Evolutionary conservation across 2,888 invertebrate species (phyloP).

Genomic region (Seladonia tumulorum): DNA sequence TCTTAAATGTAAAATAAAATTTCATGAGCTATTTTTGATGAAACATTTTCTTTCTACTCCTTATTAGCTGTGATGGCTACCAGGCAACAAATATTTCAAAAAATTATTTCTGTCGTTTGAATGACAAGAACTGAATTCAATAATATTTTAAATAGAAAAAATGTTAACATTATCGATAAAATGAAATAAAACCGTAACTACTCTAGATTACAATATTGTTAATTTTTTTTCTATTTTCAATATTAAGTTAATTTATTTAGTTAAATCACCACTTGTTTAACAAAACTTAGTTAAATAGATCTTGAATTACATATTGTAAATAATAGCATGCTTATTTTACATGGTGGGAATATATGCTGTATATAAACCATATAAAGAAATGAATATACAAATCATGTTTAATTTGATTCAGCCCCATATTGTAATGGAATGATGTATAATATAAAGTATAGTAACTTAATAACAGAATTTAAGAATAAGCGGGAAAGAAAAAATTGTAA

Average conservation of each 20-base stretch:
- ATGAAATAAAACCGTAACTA: slow-evolving; percentile 16
- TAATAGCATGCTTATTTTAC: slow-evolving; percentile 79
- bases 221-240: slow-evolving; percentile 63
- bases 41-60: slow-evolving; percentile 26
- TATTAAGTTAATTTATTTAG: slow-evolving; percentile 74
- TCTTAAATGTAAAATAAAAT: slow-evolving; percentile 2
- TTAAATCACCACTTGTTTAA: slow-evolving; percentile 73
- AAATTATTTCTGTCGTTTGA: slow-evolving; percentile 59
- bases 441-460: slow-evolving; percentile 77
- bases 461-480: slow-evolving; percentile 49
- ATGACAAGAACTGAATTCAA: slow-evolving; percentile 61
- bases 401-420: slow-evolving; percentile 77
- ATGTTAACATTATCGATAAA: slow-evolving; percentile 43
- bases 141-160: slow-evolving; percentile 62
- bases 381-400: slow-evolving; percentile 67
- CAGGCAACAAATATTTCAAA: slow-evolving; percentile 56
- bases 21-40: slow-evolving; percentile 11
- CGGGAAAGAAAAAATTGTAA: slow-evolving; percentile 75
- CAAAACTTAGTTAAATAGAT: slow-evolving; percentile 70
- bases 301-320: slow-evolving; percentile 77
- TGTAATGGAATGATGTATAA: slow-evolving; percentile 79
- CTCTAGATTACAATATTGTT: slow-evolving; percentile 42
- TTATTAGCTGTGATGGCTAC: slow-evolving; percentile 67
- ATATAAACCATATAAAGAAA: slow-evolving; percentile 70
- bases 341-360: slow-evolving; percentile 72